Evolutionary conservation across 2,888 invertebrate species (phyloP).

Genomic region (Horisme vitalbata): DNA sequence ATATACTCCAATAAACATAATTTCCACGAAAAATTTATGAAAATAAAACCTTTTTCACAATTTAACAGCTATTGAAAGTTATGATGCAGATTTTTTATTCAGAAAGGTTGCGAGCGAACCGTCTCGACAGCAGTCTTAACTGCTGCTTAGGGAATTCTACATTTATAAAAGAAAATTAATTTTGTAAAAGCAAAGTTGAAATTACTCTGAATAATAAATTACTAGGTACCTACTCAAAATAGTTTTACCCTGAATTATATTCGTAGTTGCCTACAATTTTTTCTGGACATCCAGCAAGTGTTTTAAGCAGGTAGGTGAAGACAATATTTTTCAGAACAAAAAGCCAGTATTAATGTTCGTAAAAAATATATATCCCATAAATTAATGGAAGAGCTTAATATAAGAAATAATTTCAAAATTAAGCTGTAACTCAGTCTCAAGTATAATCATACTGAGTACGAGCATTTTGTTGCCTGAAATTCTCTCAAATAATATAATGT

Average conservation of each 20-base stretch:
- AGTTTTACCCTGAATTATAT: conserved; percentile 16
- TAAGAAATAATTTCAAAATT: no score
- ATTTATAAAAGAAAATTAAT: conserved; percentile 34
- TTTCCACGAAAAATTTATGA: conserved; percentile 24
- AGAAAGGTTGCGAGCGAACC: conserved; percentile 5
- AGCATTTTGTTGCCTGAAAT: no score
- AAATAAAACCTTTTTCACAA: conserved; percentile 17
- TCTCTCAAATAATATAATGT: no score
- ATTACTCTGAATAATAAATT: conserved; percentile 24
- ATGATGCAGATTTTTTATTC: conserved; percentile 15
- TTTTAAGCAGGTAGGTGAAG: no score
- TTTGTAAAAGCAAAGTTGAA: conserved; percentile 27
- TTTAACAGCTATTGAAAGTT: conserved; percentile 18
- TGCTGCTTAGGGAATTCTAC: conserved; percentile 24
- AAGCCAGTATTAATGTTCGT: no score
- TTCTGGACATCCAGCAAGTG: no score
- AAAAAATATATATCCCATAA: no score
- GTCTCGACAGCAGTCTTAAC: conserved; percentile 25
- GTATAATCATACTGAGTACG: no score
- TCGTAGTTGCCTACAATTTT: no score
- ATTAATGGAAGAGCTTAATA: no score
- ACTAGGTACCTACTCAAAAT: conserved; percentile 21
- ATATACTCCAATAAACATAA: conserved; percentile 6
- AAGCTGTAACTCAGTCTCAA: no score
- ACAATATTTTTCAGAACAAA: no score